Percentiles rank a stretch among this genome's conserved stretches.
These are phyloP conservation scores for zebrafish (Danio rerio) DNA, from an alignment of 2,113 vertebrate species.

Conservation along the genomic window DNA sequence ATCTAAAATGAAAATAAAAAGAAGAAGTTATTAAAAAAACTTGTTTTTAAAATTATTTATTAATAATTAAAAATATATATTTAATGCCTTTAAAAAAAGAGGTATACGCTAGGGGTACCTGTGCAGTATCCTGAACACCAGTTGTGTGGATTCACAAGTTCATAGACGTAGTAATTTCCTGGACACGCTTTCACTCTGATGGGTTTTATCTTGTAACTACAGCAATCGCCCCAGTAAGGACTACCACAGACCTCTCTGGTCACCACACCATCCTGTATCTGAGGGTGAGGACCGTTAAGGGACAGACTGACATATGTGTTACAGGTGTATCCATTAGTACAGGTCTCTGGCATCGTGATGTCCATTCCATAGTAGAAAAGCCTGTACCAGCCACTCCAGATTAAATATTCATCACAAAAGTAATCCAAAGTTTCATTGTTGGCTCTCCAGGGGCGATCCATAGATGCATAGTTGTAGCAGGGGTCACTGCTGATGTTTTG, in stretches of 20 bases:
- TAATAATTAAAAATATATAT: not conserved
- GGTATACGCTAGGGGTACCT: no score
- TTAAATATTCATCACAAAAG: not conserved
- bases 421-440: not conserved
- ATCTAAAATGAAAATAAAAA: not conserved
- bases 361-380: no score
- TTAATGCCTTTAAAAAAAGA: fast-evolving
- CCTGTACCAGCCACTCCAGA: no score
- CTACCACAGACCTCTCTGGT: constrained; percentile 17
- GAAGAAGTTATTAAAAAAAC: no score
- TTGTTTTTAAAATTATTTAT: not conserved
- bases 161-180: no score
- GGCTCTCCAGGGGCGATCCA: not conserved
- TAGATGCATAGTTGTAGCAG: no score
- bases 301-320: not conserved
- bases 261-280: constrained; percentile 3
- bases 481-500: not conserved
- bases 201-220: no score
- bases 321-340: not conserved
- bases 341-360: not conserved
- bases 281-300: no score
- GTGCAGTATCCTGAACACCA: no score
- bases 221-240: no score
- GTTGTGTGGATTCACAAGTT: no score
- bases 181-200: no score